Evolutionary conservation across 2,113 vertebrate species (phyloP).

Genomic region (Neogobius melanostomus): DNA sequence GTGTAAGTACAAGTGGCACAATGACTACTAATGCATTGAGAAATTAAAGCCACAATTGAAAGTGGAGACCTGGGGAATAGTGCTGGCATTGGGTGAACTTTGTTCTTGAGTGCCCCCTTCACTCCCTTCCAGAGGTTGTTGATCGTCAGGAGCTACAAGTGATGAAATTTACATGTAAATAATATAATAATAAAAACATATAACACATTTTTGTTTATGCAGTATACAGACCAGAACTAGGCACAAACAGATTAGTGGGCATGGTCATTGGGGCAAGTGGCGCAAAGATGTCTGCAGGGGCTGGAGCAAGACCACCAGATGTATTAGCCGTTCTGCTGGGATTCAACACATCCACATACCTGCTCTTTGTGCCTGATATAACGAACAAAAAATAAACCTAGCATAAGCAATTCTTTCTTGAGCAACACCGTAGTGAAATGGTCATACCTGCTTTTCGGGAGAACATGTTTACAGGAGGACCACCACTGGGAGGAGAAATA

Average conservation of each 20-base stretch:
- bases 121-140: conserved; percentile 78
- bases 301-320: conserved; percentile 69
- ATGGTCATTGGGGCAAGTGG: conserved; percentile 91
- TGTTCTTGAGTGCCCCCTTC: conserved; percentile 67
- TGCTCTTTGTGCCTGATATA: conserved; percentile 76
- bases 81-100: conserved; percentile 52
- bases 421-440: not conserved
- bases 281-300: conserved; percentile 90
- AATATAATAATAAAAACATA: not conserved
- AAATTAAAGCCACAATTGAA: not conserved
- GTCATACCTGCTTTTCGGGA: conserved; percentile 91
- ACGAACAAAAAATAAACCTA: conserved; percentile 10
- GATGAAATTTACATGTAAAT: not conserved
- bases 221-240: conserved; percentile 81
- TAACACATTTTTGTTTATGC: not conserved
- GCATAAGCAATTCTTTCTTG: not conserved
- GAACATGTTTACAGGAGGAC: conserved; percentile 86
- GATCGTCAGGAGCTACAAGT: conserved; percentile 77
- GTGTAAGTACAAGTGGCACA: conserved; percentile 1
- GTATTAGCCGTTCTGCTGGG: conserved; percentile 75
- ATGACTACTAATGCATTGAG: not conserved
- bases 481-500: conserved; percentile 56
- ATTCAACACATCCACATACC: conserved; percentile 94
- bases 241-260: conserved; percentile 85
- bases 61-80: conserved; percentile 62